phyloP scores from a whole-genome alignment of 2,113 vertebrate species.

The Chrysochloris asiatica region DNA sequence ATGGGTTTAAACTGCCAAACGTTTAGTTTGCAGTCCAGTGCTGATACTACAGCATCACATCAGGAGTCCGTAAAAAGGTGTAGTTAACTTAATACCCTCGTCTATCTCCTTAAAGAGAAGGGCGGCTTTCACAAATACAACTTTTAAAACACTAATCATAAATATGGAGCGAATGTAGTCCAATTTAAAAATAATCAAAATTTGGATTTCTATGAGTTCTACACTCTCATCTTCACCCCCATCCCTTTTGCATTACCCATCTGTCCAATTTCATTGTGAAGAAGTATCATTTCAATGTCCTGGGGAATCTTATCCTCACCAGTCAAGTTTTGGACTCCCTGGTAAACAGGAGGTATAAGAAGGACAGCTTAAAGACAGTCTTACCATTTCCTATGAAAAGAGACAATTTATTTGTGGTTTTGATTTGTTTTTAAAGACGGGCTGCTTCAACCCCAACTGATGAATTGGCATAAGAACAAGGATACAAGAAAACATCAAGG shows the following conservation, averaged over 20 bases:
- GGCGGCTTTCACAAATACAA: not conserved
- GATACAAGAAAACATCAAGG: constrained; percentile 47
- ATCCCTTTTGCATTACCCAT: not conserved
- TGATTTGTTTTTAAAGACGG: constrained; percentile 66
- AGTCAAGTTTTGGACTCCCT: not conserved
- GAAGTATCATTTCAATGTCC: not conserved
- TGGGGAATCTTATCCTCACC: not conserved
- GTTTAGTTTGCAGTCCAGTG: no score
- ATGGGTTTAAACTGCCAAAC: no score
- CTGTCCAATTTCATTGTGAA: not conserved
- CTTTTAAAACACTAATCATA: constrained; percentile 46
- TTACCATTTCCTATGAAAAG: constrained; percentile 48
- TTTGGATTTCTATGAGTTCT: constrained; percentile 1
- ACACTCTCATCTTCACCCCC: not conserved
- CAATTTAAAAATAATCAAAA: not conserved
- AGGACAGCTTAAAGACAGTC: not conserved
- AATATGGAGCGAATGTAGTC: not conserved
- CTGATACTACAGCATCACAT: no score
- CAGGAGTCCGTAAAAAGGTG: no score
- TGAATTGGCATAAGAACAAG: constrained; percentile 63
- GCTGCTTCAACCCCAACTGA: constrained; percentile 54
- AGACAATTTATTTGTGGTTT: constrained; percentile 47
- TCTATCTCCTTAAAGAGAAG: not conserved
- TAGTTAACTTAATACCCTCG: not conserved
- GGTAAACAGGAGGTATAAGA: not conserved